Conservation (phyloP, 1,140 invertebrate species). For the Musca vetustissima region DNA sequence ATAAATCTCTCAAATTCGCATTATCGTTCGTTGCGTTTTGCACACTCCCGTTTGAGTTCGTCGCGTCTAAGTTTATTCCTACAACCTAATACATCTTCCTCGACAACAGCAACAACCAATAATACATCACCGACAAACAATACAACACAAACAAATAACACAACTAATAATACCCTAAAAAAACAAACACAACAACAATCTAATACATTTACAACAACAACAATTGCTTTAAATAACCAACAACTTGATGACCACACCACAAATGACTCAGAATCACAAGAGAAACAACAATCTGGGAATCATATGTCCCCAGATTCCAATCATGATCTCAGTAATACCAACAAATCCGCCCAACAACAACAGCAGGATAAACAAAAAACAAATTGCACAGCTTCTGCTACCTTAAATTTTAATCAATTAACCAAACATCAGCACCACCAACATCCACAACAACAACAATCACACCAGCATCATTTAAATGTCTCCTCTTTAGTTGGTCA, state of each 20-base stretch:
- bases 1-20: conserved; percentile 52
- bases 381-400: conserved; percentile 5
- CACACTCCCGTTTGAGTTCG: conserved; percentile 49
- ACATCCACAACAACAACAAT: conserved; percentile 37
- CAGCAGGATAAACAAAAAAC: conserved; percentile 34
- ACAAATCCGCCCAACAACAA: conserved; percentile 27
- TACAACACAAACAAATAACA: conserved; percentile 26
- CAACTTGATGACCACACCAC: neutral
- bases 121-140: conserved; percentile 19
- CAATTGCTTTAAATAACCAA: conserved; percentile 5
- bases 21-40: conserved; percentile 51
- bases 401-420: conserved; percentile 10
- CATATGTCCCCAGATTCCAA: neutral
- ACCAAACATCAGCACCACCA: conserved; percentile 17
- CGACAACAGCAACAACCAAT: neutral
- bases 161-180: no score
- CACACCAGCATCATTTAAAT: conserved; percentile 30
- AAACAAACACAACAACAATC: conserved; percentile 28
- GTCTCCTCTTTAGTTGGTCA: conserved; percentile 22
- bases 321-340: conserved; percentile 17
- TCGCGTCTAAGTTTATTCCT: conserved; percentile 50
- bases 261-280: conserved; percentile 2
- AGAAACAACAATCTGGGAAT: no score
- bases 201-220: conserved; percentile 24
- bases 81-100: conserved; percentile 33